A percentile compares a stretch with the other conserved stretches of the same genome.
Evolutionary conservation across 2,797 vertebrate species (phyloP).

Genomic region (Peromyscus aztecus): DNA sequence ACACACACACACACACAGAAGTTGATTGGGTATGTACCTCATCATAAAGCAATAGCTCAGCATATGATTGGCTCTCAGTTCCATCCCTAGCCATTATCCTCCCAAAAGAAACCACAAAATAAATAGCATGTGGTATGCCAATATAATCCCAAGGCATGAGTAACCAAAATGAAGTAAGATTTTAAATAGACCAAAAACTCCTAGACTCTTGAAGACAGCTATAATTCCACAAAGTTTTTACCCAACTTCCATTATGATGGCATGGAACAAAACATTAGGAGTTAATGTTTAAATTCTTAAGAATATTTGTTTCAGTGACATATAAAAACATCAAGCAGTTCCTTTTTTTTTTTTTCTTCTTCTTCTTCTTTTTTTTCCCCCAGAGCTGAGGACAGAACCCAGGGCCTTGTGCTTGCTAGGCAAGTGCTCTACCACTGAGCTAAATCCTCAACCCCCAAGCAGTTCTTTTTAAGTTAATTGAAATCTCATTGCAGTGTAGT

Average conservation of each 20-base stretch:
- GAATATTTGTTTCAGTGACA: neutral
- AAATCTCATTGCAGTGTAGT: neutral
- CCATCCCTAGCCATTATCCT: neutral
- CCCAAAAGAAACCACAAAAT: neutral
- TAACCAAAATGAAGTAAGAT: conserved; percentile 42
- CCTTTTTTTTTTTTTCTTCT: neutral
- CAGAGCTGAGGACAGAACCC: too few species aligned
- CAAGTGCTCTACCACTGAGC: too few species aligned
- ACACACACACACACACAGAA: neutral
- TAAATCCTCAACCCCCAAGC: too few species aligned
- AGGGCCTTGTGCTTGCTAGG: too few species aligned
- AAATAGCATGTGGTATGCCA: neutral
- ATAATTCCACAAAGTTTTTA: neutral
- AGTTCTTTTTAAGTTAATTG: conserved; percentile 34
- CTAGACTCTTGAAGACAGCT: neutral
- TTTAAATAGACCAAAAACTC: conserved; percentile 5
- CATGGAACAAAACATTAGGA: neutral
- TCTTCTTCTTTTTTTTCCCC: too few species aligned
- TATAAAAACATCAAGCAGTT: neutral
- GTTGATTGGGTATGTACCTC: too few species aligned
- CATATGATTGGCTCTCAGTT: neutral
- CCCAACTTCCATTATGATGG: neutral
- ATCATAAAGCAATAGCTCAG: neutral
- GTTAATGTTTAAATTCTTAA: conserved; percentile 42
- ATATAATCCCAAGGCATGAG: neutral